Base-by-base conservation (phyloP, 2,888 invertebrate genomes). In the Morpho achilles region DNA sequence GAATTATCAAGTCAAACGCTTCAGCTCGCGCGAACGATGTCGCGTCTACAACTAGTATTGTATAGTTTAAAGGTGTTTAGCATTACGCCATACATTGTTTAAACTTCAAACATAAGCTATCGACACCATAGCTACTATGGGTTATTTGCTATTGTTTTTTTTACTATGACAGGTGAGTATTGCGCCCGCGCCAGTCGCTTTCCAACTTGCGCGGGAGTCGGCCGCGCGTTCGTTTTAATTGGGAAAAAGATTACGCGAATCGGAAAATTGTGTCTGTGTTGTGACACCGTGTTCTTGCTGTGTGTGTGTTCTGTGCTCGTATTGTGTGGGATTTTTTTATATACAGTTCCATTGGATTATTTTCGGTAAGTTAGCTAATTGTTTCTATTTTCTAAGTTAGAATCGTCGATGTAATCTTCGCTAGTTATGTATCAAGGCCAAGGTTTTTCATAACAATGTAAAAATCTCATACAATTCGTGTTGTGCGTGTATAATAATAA, bases 121-220 rank as follows among this genome's bases (percentile, higher is more conserved):
- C 69, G 68, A 58, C 65, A 64, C 69, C 67, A 70, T 60, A 57
- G 60, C 58, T 62, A 62, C 62, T 60, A 59, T 52, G 62, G 48
- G 50, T 76, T 72, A 79, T 84, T 84, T 80, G 81, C 84, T 84
- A 87, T 87, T 85, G 84, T 86, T 85, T 87, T 32, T 32, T 83
- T 84, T 77, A 75, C 59, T 50, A 54, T 51, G 63, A 62, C 67
- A 67, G 67, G 67, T 66, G 67, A 54, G 58, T 55, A 46, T 42
- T 53, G 63, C 64, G 60, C 60, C 41, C 67, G 67, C 68, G 77
- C 76, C 87, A 88, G 88, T 88, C 82, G 71, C 75, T 70, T 70
- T 56, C 62, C 60, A 74, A 70, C 80, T 64, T 78, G 87, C 85
- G 87, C 81, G 59, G 62, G 82, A 81, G 81, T 70, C 65, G 79